A percentile compares a stretch with the other conserved stretches of the same genome.
Conservation (phyloP, 2,113 vertebrate genomes). For the Stegastes partitus region DNA sequence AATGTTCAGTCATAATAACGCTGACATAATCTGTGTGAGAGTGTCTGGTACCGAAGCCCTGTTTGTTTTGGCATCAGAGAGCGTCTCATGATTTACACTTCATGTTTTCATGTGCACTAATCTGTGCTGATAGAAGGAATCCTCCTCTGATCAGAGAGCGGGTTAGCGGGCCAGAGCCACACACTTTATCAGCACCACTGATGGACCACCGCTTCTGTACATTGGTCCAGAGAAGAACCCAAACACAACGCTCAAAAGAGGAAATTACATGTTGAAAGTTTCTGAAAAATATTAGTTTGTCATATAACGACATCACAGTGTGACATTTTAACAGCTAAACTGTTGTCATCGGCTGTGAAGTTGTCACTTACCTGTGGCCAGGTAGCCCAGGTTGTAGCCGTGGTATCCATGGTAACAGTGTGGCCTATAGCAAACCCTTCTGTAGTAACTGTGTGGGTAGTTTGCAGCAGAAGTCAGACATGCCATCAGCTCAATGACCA, state of each 20-base stretch:
- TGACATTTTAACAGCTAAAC: too few species aligned
- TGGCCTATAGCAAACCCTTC: conserved; percentile 88
- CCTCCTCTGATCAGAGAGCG: conserved; percentile 30
- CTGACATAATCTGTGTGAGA: conserved; percentile 22
- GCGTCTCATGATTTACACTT: conserved; percentile 29
- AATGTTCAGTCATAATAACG: conserved; percentile 33
- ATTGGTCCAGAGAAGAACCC: too few species aligned
- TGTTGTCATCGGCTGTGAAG: not conserved
- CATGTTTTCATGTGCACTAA: conserved; percentile 44
- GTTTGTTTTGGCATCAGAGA: conserved; percentile 35
- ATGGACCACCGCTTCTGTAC: conserved; percentile 22
- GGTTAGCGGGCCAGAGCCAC: conserved; percentile 37
- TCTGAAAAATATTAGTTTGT: too few species aligned
- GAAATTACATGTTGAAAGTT: too few species aligned
- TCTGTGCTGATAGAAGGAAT: conserved; percentile 52
- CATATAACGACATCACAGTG: too few species aligned
- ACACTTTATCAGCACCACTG: conserved; percentile 41
- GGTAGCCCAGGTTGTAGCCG: conserved; percentile 66
- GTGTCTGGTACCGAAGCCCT: conserved; percentile 19
- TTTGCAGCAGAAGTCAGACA: conserved; percentile 69
- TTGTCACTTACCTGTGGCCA: conserved; percentile 83
- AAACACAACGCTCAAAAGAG: too few species aligned
- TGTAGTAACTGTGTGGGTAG: conserved; percentile 82
- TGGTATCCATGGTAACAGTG: conserved; percentile 83
- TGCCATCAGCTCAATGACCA: conserved; percentile 69